phyloP scores from a whole-genome alignment of 2,888 invertebrate species.

The Trichacis sp. region DNA sequence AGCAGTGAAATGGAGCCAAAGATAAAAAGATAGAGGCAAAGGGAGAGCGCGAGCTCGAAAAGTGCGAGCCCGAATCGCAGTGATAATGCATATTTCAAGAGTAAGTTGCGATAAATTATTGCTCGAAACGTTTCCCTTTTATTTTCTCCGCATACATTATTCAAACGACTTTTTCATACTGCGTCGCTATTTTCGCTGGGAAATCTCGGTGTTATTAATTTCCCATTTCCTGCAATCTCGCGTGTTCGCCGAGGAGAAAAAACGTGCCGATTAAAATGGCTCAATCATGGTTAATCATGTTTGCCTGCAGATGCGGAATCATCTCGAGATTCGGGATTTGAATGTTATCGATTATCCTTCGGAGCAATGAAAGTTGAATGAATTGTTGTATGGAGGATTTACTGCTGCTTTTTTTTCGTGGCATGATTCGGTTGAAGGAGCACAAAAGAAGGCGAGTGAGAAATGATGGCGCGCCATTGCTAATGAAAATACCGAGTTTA shows the following conservation, averaged over 20 bases:
- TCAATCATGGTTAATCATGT: too few species aligned
- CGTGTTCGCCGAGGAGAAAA: too few species aligned
- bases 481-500: conserved; percentile 61
- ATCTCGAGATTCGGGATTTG: too few species aligned
- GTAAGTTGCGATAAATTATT: too few species aligned
- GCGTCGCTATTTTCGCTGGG: conserved; percentile 10
- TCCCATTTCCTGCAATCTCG: too few species aligned
- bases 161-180: conserved; percentile 1
- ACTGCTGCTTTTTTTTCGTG: too few species aligned
- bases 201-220: conserved; percentile 11
- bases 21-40: conserved; percentile 29
- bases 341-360: background rate
- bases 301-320: too few species aligned
- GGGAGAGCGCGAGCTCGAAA: background rate
- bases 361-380: too few species aligned
- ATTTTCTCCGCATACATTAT: conserved; percentile 15
- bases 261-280: too few species aligned
- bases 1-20: conserved; percentile 25
- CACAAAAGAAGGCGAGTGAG: conserved; percentile 52
- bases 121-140: conserved; percentile 46
- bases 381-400: too few species aligned
- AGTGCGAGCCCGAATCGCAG: too few species aligned
- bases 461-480: conserved; percentile 64
- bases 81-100: too few species aligned
- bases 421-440: background rate